Evolutionary conservation across 2,888 invertebrate genomes (phyloP).

Genomic region (Agriopis leucophaearia): DNA sequence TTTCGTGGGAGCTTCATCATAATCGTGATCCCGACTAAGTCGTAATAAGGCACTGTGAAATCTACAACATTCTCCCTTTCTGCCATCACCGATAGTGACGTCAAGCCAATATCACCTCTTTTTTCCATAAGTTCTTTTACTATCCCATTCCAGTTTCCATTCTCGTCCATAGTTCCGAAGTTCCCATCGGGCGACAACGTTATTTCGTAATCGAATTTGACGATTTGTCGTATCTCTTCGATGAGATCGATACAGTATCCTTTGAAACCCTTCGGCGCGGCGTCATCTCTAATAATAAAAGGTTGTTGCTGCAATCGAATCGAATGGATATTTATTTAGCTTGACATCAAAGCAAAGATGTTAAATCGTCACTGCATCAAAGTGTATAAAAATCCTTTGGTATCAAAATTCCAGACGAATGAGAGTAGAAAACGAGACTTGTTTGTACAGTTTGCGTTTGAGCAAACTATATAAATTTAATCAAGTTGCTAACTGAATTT

Average conservation of each 20-base stretch:
- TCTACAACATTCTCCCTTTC: slow-evolving; percentile 98
- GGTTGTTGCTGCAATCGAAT: slow-evolving; percentile 89
- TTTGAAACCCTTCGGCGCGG: slow-evolving; percentile 88
- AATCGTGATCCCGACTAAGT: slow-evolving; percentile 98
- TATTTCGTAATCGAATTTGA: slow-evolving; percentile 97
- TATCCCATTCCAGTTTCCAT: slow-evolving; percentile 94
- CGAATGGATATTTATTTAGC: slow-evolving; percentile 7
- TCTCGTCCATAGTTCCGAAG: slow-evolving; percentile 96
- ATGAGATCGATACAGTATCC: slow-evolving; percentile 99
- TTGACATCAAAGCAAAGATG: neutral
- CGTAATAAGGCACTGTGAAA: slow-evolving; percentile 99
- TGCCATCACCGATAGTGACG: slow-evolving; percentile 98
- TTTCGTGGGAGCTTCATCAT: slow-evolving; percentile 96
- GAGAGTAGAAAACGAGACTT: slow-evolving; percentile 54
- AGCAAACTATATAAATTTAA: slow-evolving; percentile 67
- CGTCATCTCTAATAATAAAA: slow-evolving; percentile 91
- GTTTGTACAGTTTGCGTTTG: slow-evolving; percentile 73
- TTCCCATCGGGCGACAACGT: slow-evolving; percentile 92
- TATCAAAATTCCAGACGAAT: slow-evolving; percentile 55
- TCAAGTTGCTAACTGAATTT: slow-evolving; percentile 65
- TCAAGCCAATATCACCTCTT: slow-evolving; percentile 96
- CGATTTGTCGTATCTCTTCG: slow-evolving; percentile 92
- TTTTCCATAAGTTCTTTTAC: slow-evolving; percentile 93
- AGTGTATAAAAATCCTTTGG: slow-evolving; percentile 30
- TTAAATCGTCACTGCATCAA: no score